Evolutionary conservation across 2,797 vertebrate species (phyloP).

Genomic region (Phrynocephalus vlangalii): DNA sequence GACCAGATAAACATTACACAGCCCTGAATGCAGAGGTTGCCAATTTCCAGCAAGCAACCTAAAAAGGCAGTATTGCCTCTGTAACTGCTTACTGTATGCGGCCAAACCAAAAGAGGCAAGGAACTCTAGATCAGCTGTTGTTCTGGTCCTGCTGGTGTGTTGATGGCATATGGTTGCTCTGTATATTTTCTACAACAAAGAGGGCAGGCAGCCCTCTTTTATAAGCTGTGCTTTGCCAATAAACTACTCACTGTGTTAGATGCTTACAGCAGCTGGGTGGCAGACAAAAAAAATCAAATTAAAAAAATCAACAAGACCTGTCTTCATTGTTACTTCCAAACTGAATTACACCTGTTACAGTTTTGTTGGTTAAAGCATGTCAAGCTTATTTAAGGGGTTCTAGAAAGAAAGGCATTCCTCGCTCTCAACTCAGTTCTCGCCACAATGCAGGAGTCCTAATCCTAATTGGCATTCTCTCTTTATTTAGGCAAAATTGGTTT

Average conservation of each 20-base stretch:
- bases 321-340: neutral
- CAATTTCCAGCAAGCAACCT: constrained; percentile 52
- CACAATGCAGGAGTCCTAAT: too few relatives aligned
- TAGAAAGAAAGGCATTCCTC: neutral
- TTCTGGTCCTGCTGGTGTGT: constrained; percentile 14
- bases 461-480: neutral
- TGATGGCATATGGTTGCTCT: constrained; percentile 26
- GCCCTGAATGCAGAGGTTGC: neutral
- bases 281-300: neutral
- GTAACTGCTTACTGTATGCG: constrained; percentile 8
- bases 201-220: neutral
- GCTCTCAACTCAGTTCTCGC: neutral
- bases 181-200: neutral
- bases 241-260: neutral
- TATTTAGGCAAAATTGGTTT: neutral
- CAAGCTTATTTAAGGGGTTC: neutral
- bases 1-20: constrained; percentile 20
- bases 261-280: neutral
- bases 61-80: constrained; percentile 62
- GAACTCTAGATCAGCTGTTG: constrained; percentile 37
- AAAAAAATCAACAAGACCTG: neutral
- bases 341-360: neutral
- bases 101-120: constrained; percentile 45
- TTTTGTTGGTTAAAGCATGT: neutral
- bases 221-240: neutral